Evolutionary conservation across 2,113 vertebrate species (phyloP), one percentile per base, ranked within the genome.

Genomic region (Scartelaos histophorus): DNA sequence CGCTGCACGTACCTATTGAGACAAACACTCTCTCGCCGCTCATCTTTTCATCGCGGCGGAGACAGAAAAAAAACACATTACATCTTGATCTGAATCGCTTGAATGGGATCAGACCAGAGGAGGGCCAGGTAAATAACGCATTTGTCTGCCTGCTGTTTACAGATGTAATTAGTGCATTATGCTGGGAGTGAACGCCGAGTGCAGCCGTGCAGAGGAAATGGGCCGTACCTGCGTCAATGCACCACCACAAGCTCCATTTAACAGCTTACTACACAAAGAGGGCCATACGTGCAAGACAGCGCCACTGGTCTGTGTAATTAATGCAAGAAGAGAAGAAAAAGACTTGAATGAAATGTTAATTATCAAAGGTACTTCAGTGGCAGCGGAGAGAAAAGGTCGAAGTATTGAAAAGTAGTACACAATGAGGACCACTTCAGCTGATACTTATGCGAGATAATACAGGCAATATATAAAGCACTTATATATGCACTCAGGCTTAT

Each of bases 151-250:
- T 83, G 84, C 86, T 89, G 77, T 87, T 90, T 85, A 75, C 81
- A 82, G 73, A 66, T n/a, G 82, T 90, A 90, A 93, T 93, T 91
- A 90, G 85, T 82, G 76, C 79, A 84, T 85, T 87, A 86, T 83
- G 73, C 76, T 74, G 82, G 82, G 86, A 90, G 85, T 79, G 88
- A 86, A 85, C 71, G 86, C 73, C 74, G 75, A 60, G 71, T 68
- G 78, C 77, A 78, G 43, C 85, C 87, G 83, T 76, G 90, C 86
- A 82, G 85, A 83, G 75, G 69, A 75, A 88, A 85, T 78, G 67
- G 79, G 79, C 78, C 70, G 81, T 83, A 78, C 80, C 75, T 83
- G 53, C 25, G 57, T 72, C 71, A 67, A 85, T 83, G 71, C 67
- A 79, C 82, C 76, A 74, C 73, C 84, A 73, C 60, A 25, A 66